Percentiles rank a stretch among this genome's conserved stretches.
Conservation (phyloP, 1,140 invertebrate genomes). For the Matsumurasca onukii region DNA sequence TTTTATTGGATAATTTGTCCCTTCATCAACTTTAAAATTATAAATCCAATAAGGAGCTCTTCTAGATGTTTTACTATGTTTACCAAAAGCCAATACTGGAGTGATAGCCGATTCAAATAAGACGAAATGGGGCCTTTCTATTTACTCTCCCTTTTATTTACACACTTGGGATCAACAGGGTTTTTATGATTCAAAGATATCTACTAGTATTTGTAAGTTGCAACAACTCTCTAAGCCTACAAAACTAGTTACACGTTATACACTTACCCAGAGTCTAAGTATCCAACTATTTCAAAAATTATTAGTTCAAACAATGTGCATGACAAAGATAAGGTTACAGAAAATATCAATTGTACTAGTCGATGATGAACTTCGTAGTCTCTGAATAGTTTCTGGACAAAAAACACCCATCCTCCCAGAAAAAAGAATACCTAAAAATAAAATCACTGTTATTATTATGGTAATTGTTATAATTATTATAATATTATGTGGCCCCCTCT, state of each 20-base stretch:
- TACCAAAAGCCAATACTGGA: too few species aligned
- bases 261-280: constrained; percentile 74
- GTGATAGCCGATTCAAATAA: too few species aligned
- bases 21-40: too few species aligned
- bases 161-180: too few species aligned
- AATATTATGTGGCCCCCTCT: too few species aligned
- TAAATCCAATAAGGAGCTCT: too few species aligned
- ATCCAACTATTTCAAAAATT: constrained; percentile 98
- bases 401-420: constrained; percentile 96
- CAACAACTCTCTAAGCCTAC: background rate
- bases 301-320: constrained; percentile 99
- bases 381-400: constrained; percentile 96
- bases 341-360: constrained; percentile 95
- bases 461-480: too few species aligned
- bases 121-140: too few species aligned
- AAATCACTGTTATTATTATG: background rate
- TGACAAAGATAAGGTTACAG: constrained; percentile 93
- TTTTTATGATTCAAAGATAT: too few species aligned
- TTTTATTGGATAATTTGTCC: too few species aligned
- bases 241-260: background rate
- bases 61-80: too few species aligned
- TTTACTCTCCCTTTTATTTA: too few species aligned
- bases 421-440: constrained; percentile 88
- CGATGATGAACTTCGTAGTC: constrained; percentile 98
- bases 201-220: background rate